Base-by-base conservation (phyloP, 2,113 vertebrate genomes). In the Ursus arctos region DNA sequence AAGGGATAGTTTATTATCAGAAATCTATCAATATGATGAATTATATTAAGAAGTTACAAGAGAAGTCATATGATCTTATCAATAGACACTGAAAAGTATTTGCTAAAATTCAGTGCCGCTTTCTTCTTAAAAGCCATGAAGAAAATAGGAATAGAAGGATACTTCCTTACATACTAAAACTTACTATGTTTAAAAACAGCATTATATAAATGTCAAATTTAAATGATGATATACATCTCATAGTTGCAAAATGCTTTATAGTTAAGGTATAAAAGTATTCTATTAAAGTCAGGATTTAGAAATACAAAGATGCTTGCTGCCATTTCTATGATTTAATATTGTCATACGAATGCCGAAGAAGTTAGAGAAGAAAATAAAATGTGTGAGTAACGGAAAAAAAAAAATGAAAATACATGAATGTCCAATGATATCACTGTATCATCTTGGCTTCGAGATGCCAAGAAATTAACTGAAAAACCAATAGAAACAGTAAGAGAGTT, bases 391-490 rank as follows among this genome's bases (percentile, higher is more conserved):
- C 31, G 11, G 36, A 31, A 81, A 67, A 69, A 69, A 40, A 40
- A 94, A 93, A 51, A 80, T 51, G 24, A 82, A 40, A 92, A 86
- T 51, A 53, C 7, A 19, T 2, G 51, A 49, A 47, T 76, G 15
- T 76, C 49, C 47, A 49, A 36, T 49, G 18, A 24, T 55, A 76
- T 69, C 22, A 40, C 77, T 53, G 4, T 36, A 49, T 36, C 72
- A 49, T 76, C 43, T 13, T 28, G 43, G 11, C 22, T 4, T 86
- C 69, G 19, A 85, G 31, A 74, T 65, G 71, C 26, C 53, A 81
- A 94, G 36, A 89, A 74, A 74, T 81, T 67, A 96, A 77, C 28
- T 92, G 33, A 76, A 88, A 92, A 83, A 53, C 4, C 67, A 83
- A 61, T 28, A 94, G 53, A 67, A 69, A 21, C 36, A 67, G 13